phyloP scores from a whole-genome alignment of 2,797 vertebrate genomes.

The Hirundo rustica region DNA sequence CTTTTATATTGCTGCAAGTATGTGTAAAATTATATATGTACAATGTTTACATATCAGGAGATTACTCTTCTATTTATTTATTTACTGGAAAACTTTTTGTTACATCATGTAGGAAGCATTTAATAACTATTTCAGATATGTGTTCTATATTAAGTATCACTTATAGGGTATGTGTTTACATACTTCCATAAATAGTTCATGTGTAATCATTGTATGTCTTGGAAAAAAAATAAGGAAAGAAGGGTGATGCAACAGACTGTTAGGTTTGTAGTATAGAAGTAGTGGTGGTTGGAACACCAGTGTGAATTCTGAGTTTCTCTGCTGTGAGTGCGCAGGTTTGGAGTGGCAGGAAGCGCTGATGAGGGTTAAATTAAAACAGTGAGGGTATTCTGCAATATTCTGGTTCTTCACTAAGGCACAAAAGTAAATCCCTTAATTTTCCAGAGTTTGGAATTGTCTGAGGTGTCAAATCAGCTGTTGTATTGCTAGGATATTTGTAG shows the following conservation, averaged over 20 bases:
- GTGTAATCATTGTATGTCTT: not conserved
- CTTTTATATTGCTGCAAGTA: not conserved
- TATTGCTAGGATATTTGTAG: not conserved
- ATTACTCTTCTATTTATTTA: not conserved
- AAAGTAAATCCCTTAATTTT: not conserved
- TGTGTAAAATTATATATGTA: not conserved
- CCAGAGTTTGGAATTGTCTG: not conserved
- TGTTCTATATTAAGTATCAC: not conserved
- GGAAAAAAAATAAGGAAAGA: not conserved
- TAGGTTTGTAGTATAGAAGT: not conserved
- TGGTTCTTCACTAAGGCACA: not conserved
- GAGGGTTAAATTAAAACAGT: not conserved
- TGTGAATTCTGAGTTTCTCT: not conserved
- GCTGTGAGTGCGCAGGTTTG: not conserved
- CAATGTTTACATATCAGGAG: not conserved
- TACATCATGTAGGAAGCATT: not conserved
- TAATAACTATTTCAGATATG: not conserved
- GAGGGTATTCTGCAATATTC: not conserved
- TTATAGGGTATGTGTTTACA: not conserved
- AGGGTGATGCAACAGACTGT: not conserved
- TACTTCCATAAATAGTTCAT: not conserved
- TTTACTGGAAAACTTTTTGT: not conserved
- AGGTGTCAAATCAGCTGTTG: not conserved
- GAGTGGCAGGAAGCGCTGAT: not conserved
- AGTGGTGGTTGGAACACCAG: not conserved